Percentiles rank a stretch among this genome's conserved stretches.
These are phyloP conservation scores for Grapholita molesta DNA, from an alignment of 1,140 invertebrate species.

Conservation along the genomic window DNA sequence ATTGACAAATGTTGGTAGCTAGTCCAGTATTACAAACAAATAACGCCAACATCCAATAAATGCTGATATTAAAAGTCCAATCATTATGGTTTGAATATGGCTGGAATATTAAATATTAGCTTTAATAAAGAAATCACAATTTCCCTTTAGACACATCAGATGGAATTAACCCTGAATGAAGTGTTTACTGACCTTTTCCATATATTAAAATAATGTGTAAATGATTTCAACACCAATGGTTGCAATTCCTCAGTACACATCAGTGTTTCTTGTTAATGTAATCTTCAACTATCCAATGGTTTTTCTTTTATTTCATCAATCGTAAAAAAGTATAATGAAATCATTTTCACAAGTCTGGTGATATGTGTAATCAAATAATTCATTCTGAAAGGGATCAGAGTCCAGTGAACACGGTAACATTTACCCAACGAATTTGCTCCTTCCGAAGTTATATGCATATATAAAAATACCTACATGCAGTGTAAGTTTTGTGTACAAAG, in stretches of 20 bases:
- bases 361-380: slow-evolving; percentile 44
- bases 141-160: slow-evolving; percentile 57
- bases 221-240: slow-evolving; percentile 31
- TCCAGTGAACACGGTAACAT: slow-evolving; percentile 62
- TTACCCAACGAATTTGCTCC: slow-evolving; percentile 36
- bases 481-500: slow-evolving; percentile 4
- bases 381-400: slow-evolving; percentile 67
- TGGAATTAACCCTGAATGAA: slow-evolving; percentile 54
- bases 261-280: slow-evolving; percentile 16
- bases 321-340: slow-evolving; percentile 43
- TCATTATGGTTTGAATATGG: slow-evolving; percentile 66
- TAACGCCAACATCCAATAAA: slow-evolving; percentile 70
- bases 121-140: slow-evolving; percentile 69
- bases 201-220: slow-evolving; percentile 44
- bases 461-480: slow-evolving; percentile 22
- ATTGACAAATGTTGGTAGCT: slow-evolving; percentile 54
- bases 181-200: slow-evolving; percentile 71
- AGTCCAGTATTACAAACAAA: slow-evolving; percentile 66
- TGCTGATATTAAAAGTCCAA: slow-evolving; percentile 71
- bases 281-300: slow-evolving; percentile 35
- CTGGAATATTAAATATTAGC: slow-evolving; percentile 76
- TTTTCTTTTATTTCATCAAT: slow-evolving; percentile 36
- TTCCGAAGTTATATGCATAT: slow-evolving; percentile 21
- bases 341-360: slow-evolving; percentile 59
- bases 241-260: not conserved